These are phyloP conservation scores for Notodonta ziczac DNA, from an alignment of 2,888 invertebrate genomes.

Conservation along the genomic window DNA sequence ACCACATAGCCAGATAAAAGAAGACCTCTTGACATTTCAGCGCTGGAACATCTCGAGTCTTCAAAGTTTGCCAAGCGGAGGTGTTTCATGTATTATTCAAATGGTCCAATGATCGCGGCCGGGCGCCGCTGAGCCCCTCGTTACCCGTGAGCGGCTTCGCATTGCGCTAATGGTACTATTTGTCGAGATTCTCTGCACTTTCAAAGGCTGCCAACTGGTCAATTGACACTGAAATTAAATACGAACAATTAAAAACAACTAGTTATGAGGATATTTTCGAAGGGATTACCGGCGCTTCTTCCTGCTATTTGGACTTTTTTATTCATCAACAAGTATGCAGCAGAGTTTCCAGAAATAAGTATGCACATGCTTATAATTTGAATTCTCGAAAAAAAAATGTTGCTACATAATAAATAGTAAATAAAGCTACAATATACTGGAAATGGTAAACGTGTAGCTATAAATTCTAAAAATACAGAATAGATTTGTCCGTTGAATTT, in stretches of 20 bases:
- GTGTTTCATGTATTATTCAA: slow-evolving; percentile 76
- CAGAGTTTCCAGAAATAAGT: no score
- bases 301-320: no score
- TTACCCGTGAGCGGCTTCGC: slow-evolving; percentile 55
- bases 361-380: no score
- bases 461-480: slow-evolving; percentile 19
- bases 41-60: slow-evolving; percentile 1
- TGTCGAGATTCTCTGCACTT: slow-evolving; percentile 62
- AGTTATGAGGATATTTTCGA: no score
- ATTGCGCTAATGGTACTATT: slow-evolving; percentile 68
- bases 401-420: no score
- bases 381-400: no score
- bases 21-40: background rate
- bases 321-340: no score
- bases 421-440: no score
- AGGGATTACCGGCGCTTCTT: no score
- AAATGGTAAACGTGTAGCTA: background rate
- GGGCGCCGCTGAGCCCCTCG: slow-evolving; percentile 48
- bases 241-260: slow-evolving; percentile 7
- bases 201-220: slow-evolving; percentile 47
- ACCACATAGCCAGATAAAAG: background rate
- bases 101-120: slow-evolving; percentile 63
- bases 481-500: slow-evolving; percentile 45
- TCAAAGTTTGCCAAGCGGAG: slow-evolving; percentile 29
- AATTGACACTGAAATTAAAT: slow-evolving; percentile 48